Evolutionary conservation across 2,888 invertebrate species (phyloP).

Genomic region (Andrena dorsata): DNA sequence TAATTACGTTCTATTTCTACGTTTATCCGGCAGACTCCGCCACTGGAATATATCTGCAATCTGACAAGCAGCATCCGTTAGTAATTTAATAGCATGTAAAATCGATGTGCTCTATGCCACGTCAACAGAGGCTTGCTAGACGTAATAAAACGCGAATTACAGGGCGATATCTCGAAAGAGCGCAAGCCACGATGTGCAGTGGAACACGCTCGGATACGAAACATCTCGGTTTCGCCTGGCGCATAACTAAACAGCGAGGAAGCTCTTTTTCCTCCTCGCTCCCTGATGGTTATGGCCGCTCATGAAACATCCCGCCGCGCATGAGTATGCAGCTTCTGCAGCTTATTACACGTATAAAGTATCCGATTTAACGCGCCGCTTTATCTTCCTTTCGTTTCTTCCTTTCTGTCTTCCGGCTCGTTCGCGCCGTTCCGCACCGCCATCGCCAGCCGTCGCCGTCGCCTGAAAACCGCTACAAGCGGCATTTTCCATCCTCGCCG

Average conservation of each 20-base stretch:
- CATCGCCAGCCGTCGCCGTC: slow-evolving; percentile 5
- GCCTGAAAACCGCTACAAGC: slow-evolving; percentile 2
- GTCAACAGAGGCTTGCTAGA: not conserved
- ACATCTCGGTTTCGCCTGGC: slow-evolving; percentile 6
- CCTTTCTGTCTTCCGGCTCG: slow-evolving; percentile 27
- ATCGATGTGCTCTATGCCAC: not conserved
- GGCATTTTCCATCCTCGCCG: not conserved
- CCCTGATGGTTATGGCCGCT: slow-evolving; percentile 48
- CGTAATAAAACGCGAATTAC: not conserved
- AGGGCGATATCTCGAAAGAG: not conserved
- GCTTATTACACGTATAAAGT: slow-evolving; percentile 59
- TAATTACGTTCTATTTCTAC: not conserved
- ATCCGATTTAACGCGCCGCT: slow-evolving; percentile 54
- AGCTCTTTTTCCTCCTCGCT: slow-evolving; percentile 32
- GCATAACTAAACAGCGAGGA: slow-evolving; percentile 35
- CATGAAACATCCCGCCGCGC: slow-evolving; percentile 39
- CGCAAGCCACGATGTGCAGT: not conserved
- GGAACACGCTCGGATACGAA: not conserved
- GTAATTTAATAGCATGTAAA: not conserved
- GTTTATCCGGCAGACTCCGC: not conserved
- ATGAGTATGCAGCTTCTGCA: slow-evolving; percentile 48
- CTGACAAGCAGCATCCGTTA: not conserved
- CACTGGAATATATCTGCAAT: not conserved
- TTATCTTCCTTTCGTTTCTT: slow-evolving; percentile 47
- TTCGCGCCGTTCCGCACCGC: slow-evolving; percentile 27